These are phyloP conservation scores for Centropus bengalensis DNA, from an alignment of 2,113 vertebrate species.

Conservation along the genomic window DNA sequence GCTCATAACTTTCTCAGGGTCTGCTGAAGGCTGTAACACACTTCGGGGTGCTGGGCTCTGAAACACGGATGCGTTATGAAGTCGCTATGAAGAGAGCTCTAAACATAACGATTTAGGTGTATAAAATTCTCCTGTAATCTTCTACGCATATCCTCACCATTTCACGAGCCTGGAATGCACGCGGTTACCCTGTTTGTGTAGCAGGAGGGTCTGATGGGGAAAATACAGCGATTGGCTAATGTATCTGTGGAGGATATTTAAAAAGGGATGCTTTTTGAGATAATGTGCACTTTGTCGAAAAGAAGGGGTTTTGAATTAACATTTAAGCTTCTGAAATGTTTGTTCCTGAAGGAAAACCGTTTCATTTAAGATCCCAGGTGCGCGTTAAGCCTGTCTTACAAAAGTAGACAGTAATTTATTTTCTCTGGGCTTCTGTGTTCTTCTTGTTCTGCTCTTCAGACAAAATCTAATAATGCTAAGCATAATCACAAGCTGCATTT, in stretches of 20 bases:
- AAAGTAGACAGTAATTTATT: neutral
- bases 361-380: constrained; percentile 52
- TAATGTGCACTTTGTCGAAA: constrained; percentile 17
- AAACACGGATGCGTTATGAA: neutral
- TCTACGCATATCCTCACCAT: neutral
- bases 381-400: neutral
- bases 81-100: neutral
- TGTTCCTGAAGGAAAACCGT: neutral
- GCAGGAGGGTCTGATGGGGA: neutral
- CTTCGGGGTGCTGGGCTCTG: neutral
- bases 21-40: neutral
- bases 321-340: neutral
- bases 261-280: neutral
- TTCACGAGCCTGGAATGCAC: neutral
- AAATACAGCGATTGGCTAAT: neutral
- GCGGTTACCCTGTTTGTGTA: neutral
- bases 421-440: neutral
- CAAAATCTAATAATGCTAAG: constrained; percentile 10
- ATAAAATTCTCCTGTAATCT: neutral
- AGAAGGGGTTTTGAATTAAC: neutral
- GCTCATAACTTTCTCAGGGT: neutral
- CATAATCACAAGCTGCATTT: neutral
- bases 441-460: neutral
- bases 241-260: neutral
- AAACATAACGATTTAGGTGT: neutral